Conservation (phyloP, 2,888 invertebrate genomes). For the Lasioglossum pauxillum region DNA sequence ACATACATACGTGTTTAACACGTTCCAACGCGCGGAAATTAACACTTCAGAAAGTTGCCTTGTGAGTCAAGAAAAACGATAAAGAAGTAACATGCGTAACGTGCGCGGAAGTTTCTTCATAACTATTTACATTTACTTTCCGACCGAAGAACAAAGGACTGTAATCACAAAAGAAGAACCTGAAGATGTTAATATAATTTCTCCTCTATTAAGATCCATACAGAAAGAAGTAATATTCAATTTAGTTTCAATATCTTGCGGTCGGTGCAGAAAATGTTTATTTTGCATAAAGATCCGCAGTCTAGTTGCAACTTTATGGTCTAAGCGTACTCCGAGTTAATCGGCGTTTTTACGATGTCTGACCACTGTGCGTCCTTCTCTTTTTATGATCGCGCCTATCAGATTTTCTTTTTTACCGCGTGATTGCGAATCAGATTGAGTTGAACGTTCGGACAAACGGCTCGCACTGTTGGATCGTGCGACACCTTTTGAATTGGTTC, state of each 20-base stretch:
- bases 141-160: neutral
- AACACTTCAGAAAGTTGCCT: neutral
- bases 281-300: no score
- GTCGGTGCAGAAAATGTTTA: no score
- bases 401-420: neutral
- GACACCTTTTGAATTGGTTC: constrained; percentile 28
- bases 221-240: no score
- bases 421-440: neutral
- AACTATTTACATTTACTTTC: neutral
- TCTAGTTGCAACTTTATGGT: no score
- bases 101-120: neutral
- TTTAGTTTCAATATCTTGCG: no score
- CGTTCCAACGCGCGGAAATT: neutral
- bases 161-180: neutral
- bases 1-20: neutral
- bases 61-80: neutral
- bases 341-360: no score
- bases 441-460: neutral
- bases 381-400: neutral
- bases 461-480: neutral
- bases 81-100: neutral
- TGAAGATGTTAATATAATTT: no score
- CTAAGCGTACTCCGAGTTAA: no score
- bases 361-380: no score
- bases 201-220: no score